These are phyloP conservation scores for Turritopsis dohrnii DNA, from an alignment of 30 jellyfish, hydroid and myxozoan genomes.

Conservation along the genomic window DNA sequence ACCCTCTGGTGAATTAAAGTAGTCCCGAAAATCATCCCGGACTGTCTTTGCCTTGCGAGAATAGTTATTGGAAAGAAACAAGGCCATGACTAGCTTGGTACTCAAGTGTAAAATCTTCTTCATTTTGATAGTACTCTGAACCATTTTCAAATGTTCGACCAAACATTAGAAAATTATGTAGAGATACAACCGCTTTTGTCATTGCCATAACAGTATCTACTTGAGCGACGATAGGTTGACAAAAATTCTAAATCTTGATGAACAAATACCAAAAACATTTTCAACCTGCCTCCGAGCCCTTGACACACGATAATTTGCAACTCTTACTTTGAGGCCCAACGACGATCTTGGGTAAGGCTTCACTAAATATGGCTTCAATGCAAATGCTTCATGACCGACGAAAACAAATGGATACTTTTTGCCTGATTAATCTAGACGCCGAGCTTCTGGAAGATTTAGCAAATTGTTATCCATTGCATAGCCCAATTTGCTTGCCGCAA, in stretches of 20 bases:
- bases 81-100: not conserved
- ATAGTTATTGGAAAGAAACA: constrained; percentile 2
- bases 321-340: not conserved
- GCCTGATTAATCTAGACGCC: constrained; percentile 38
- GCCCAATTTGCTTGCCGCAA: not conserved
- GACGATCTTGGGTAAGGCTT: constrained; percentile 40
- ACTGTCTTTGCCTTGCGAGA: constrained; percentile 23
- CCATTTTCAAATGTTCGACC: not conserved
- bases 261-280: constrained; percentile 9
- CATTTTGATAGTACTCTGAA: not conserved
- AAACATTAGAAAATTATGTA: constrained; percentile 16
- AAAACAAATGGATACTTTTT: constrained; percentile 51
- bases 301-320: not conserved
- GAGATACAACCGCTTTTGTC: constrained; percentile 14
- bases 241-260: not conserved
- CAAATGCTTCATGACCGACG: constrained; percentile 65
- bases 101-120: not conserved
- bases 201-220: constrained; percentile 1
- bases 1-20: constrained; percentile 14
- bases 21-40: constrained; percentile 45
- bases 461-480: not conserved
- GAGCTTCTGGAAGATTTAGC: constrained; percentile 50
- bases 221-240: constrained; percentile 9
- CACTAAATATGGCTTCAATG: constrained; percentile 35
- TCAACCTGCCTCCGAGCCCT: not conserved